Evolutionary conservation across 2,113 vertebrate species (phyloP), one percentile per base, ranked within the genome.

Genomic region (Rhinoderma darwinii): DNA sequence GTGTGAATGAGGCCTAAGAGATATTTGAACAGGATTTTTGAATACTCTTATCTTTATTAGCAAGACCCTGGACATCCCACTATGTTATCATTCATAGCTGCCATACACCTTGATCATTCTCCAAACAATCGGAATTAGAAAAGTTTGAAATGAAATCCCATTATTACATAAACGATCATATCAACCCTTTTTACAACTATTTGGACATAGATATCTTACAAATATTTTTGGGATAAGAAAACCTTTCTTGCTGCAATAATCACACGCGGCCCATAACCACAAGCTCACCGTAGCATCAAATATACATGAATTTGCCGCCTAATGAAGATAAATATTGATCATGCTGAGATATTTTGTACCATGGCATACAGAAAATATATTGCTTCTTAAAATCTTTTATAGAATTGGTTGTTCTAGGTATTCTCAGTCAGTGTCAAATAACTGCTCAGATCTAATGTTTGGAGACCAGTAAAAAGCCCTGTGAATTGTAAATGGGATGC

Each of bases 401-500:
- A 27, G 20, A 81, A 39, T 63, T 15, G n/a, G 32, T 50, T 82
- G 27, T 66, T 41, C n/a, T 68, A 44, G 25, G 27, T 51, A 47
- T 59, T 84, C n/a, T 18, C 25, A 44, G 7, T 18, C 32, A 59
- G 17, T 61, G 37, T 41, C 35, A 84, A 56, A 63, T 63, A 75
- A 30, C 54, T 56, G 20, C 50, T 75, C 72, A 61, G 41, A 9
- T 76, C 15, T 44, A 84, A 84, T 84, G 50, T 44, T 47, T 61
- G n/a, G 43, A 35, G 51, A 59, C 25, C 72, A 59, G n/a, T 41
- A 75, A 84, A 84, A 18, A 43, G 27, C 83, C 56, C 20, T 76
- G 83, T 84, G 68, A 84, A 74, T 59, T 84, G 37, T 84, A 76
- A 75, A 75, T 84, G 70, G 35, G 10, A 74, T 30, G 17, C 35